Conservation (phyloP, 2,888 invertebrate genomes). For the Elegia similella region DNA sequence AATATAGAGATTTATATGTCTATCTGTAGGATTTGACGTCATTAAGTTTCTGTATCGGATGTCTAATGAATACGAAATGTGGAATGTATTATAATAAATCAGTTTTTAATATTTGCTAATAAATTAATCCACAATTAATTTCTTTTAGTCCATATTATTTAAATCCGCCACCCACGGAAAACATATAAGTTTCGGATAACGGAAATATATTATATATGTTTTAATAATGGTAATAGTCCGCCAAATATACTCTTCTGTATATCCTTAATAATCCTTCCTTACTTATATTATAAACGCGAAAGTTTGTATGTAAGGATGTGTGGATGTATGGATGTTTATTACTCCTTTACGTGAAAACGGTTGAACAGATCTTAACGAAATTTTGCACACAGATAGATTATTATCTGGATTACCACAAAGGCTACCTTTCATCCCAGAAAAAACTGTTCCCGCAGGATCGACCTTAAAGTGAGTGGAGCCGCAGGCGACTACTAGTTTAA, state of each 20-base stretch:
- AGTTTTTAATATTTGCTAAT: constrained; percentile 8
- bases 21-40: constrained; percentile 6
- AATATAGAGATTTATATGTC: constrained; percentile 11
- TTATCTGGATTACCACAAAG: no score
- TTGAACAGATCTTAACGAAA: no score
- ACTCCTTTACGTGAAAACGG: no score
- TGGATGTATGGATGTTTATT: no score
- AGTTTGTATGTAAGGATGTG: no score
- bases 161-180: not conserved
- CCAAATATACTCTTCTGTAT: not conserved
- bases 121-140: constrained; percentile 1
- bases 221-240: not conserved
- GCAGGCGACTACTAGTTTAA: no score
- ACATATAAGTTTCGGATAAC: not conserved
- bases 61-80: constrained; percentile 1
- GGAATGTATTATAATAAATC: not conserved
- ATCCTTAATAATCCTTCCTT: no score
- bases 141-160: not conserved
- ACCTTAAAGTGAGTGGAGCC: no score
- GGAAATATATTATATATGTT: not conserved
- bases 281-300: no score
- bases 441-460: no score
- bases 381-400: no score
- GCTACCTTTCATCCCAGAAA: no score
- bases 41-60: constrained; percentile 1